Evolutionary conservation across 2,888 invertebrate genomes (phyloP).

Genomic region (Papilio gigon): DNA sequence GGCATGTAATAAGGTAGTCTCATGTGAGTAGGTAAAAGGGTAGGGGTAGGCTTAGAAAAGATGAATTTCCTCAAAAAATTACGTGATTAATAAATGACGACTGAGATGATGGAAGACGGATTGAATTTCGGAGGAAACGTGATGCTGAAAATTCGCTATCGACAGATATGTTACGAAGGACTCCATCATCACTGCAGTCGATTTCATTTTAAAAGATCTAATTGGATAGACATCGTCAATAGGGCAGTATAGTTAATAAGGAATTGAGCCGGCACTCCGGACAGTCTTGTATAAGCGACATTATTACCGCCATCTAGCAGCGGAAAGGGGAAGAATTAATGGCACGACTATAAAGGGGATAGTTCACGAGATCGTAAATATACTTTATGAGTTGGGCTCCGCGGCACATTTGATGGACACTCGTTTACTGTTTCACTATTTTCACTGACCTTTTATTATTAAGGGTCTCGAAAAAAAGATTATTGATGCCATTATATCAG

Average conservation of each 20-base stretch:
- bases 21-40: too few species aligned
- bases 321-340: constrained; percentile 33
- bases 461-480: not conserved
- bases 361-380: constrained; percentile 38
- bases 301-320: constrained; percentile 29
- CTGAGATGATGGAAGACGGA: too few species aligned
- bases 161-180: too few species aligned
- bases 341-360: constrained; percentile 28
- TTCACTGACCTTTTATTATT: constrained; percentile 18
- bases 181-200: too few species aligned
- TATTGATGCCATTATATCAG: not conserved
- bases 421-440: constrained; percentile 31
- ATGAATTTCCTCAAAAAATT: too few species aligned
- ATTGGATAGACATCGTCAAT: too few species aligned
- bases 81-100: too few species aligned
- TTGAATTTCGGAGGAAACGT: too few species aligned
- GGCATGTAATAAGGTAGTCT: too few species aligned
- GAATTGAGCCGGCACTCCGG: constrained; percentile 24
- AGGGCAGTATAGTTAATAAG: constrained; percentile 4
- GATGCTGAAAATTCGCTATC: too few species aligned
- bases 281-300: constrained; percentile 29
- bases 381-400: constrained; percentile 36
- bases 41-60: too few species aligned
- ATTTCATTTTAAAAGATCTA: too few species aligned
- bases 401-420: constrained; percentile 37